Percentiles rank a stretch among this genome's conserved stretches.
These are phyloP conservation scores for Hirundichthys speculiger DNA, from an alignment of 2,113 vertebrate genomes.

Conservation along the genomic window DNA sequence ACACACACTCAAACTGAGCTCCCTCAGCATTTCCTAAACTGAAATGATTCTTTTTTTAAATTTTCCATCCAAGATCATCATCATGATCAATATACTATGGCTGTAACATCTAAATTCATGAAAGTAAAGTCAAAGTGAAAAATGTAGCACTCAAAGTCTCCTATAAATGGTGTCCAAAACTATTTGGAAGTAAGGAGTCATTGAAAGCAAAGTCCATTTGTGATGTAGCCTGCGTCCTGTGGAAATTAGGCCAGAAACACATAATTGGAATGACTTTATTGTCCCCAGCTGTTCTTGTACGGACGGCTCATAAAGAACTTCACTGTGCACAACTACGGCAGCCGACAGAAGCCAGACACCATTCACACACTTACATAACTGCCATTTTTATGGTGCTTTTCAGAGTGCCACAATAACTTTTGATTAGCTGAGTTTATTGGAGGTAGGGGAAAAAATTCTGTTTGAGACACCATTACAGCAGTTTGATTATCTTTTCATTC, in stretches of 20 bases:
- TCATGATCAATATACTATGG: slow-evolving; percentile 4
- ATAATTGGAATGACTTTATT: slow-evolving; percentile 46
- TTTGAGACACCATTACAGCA: slow-evolving; percentile 63
- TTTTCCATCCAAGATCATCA: slow-evolving; percentile 4
- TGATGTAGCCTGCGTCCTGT: slow-evolving; percentile 14
- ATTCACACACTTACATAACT: slow-evolving; percentile 78
- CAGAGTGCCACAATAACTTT: slow-evolving; percentile 78
- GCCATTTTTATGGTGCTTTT: slow-evolving; percentile 77
- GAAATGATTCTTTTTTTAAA: slow-evolving; percentile 7
- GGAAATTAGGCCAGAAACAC: slow-evolving; percentile 34
- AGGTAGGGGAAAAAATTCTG: slow-evolving; percentile 47
- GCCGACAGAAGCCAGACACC: slow-evolving; percentile 56
- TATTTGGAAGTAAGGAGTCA: background rate
- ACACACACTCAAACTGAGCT: slow-evolving; percentile 33
- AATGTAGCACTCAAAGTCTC: background rate
- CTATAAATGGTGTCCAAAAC: slow-evolving; percentile 3
- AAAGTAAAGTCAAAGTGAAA: slow-evolving; percentile 25
- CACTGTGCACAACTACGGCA: slow-evolving; percentile 37
- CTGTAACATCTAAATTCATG: slow-evolving; percentile 10
- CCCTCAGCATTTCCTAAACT: background rate
- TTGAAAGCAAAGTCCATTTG: slow-evolving; percentile 3
- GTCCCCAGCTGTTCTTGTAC: slow-evolving; percentile 49
- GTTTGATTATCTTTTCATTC: slow-evolving; percentile 82
- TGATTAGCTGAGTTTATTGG: slow-evolving; percentile 79
- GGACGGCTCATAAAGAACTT: slow-evolving; percentile 61